These are phyloP conservation scores for Chondrilla cf. caribensis DNA, from an alignment of 37 sponge, comb jelly and placozoan genomes.

Conservation along the genomic window DNA sequence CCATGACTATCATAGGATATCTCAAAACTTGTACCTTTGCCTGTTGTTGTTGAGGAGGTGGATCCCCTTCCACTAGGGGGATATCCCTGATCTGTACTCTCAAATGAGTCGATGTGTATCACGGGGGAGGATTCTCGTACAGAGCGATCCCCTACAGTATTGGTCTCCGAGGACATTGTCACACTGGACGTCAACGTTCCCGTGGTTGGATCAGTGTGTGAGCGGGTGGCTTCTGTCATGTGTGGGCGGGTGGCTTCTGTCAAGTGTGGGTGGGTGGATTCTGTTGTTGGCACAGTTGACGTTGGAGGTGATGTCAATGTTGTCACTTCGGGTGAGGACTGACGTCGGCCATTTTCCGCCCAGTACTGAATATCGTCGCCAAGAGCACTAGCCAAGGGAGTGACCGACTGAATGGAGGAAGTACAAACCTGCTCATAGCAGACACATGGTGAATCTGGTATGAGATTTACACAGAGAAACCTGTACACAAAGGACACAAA, in stretches of 20 bases:
- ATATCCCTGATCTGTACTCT: neutral
- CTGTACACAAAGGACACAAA: too few species aligned
- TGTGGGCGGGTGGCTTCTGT: neutral
- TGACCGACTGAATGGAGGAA: neutral
- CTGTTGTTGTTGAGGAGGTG: neutral
- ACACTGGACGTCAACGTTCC: too few species aligned
- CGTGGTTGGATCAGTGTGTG: neutral
- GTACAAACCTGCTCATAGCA: too few species aligned
- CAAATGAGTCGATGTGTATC: neutral
- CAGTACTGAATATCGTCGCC: constrained; percentile 2
- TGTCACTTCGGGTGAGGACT: neutral
- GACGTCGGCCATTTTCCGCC: neutral
- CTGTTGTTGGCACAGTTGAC: too few species aligned
- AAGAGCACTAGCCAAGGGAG: neutral
- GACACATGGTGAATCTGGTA: too few species aligned
- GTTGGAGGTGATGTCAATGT: too few species aligned
- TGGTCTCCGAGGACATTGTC: too few species aligned
- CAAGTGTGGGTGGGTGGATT: neutral
- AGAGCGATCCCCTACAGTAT: neutral
- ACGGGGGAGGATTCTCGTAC: neutral
- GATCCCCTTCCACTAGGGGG: constrained; percentile 3
- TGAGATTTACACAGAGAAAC: too few species aligned
- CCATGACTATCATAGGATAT: neutral
- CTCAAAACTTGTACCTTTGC: neutral
- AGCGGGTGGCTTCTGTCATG: too few species aligned